These are phyloP conservation scores for Leucoma salicis DNA, from an alignment of 2,888 invertebrate genomes.

Conservation along the genomic window DNA sequence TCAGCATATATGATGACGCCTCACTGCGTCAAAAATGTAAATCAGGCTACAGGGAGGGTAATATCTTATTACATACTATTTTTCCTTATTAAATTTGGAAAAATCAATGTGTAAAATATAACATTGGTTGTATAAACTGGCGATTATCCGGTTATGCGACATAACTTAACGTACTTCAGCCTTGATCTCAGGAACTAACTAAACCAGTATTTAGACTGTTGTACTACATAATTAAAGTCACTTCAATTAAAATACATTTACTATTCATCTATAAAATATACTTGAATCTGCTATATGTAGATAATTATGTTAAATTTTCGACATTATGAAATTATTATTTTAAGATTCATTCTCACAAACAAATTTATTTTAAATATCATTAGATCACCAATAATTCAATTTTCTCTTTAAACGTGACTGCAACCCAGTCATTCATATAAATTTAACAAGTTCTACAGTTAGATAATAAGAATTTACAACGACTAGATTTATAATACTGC, in stretches of 20 bases:
- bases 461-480: conserved; percentile 14
- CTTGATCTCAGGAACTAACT: conserved; percentile 32
- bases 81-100: conserved; percentile 21
- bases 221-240: not conserved
- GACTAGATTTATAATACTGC: conserved; percentile 18
- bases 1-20: conserved; percentile 13
- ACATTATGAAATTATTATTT: no score
- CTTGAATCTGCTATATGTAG: no score
- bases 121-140: no score
- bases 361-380: no score
- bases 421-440: no score
- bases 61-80: conserved; percentile 22
- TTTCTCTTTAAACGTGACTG: no score
- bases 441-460: conserved; percentile 13
- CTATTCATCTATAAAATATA: no score
- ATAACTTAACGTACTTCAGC: not conserved
- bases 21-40: conserved; percentile 18
- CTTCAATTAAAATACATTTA: no score
- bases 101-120: conserved; percentile 31
- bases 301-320: no score
- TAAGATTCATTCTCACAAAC: no score
- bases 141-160: conserved; percentile 18
- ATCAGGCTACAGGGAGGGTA: conserved; percentile 27
- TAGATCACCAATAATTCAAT: no score
- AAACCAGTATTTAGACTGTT: conserved; percentile 3